Evolutionary conservation across 37 sponge, comb jelly and placozoan species (phyloP).

Genomic region (Crambe crambe): DNA sequence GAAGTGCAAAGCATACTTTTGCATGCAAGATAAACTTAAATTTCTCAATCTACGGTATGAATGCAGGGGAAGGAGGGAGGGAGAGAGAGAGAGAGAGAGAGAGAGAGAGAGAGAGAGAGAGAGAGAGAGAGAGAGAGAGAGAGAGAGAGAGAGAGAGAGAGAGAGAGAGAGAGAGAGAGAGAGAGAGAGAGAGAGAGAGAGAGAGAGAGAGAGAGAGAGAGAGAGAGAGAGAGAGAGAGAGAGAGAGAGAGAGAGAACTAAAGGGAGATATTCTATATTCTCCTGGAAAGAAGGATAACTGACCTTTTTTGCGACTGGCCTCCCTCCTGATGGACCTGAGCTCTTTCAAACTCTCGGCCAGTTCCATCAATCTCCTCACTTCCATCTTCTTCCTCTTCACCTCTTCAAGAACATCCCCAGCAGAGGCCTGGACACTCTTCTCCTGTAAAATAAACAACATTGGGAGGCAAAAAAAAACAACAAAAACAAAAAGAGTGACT

Average conservation of each 20-base stretch:
- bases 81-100: no score
- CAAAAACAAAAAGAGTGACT: no score
- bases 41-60: no score
- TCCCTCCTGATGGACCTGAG: constrained; percentile 34
- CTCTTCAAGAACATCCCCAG: constrained; percentile 34
- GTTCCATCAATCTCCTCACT: not conserved
- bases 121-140: constrained; percentile 5
- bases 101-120: constrained; percentile 5
- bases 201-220: constrained; percentile 47
- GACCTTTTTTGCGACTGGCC: constrained; percentile 26
- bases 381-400: constrained; percentile 39
- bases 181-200: constrained; percentile 47
- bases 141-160: constrained; percentile 26
- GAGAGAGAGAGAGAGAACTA: constrained; percentile 35
- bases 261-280: no score
- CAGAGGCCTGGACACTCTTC: constrained; percentile 16
- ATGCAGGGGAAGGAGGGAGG: no score
- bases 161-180: constrained; percentile 44
- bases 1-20: no score
- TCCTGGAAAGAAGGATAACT: not conserved
- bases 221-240: constrained; percentile 47
- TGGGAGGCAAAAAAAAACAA: not conserved
- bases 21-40: no score
- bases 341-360: constrained; percentile 13
- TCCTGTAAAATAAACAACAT: constrained; percentile 15